Evolutionary conservation across 2,888 invertebrate species (phyloP).

Genomic region (Salticus scenicus): DNA sequence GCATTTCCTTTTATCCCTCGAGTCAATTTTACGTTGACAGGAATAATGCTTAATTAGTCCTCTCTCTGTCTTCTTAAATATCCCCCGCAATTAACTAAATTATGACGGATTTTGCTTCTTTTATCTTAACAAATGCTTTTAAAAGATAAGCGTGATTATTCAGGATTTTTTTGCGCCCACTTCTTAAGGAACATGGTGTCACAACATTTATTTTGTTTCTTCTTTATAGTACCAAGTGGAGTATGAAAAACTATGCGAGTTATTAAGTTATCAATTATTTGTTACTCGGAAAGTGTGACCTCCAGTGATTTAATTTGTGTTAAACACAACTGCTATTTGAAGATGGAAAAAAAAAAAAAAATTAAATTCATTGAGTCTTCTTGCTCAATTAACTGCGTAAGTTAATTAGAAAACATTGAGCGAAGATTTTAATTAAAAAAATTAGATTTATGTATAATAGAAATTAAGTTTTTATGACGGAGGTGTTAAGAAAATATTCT

Average conservation of each 20-base stretch:
- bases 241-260: slow-evolving; percentile 7
- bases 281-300: slow-evolving; percentile 29
- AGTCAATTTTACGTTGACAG: slow-evolving; percentile 56
- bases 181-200: slow-evolving; percentile 14
- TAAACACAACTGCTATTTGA: background rate
- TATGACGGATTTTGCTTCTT: slow-evolving; percentile 42
- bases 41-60: slow-evolving; percentile 56
- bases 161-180: background rate
- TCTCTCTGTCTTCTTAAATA: slow-evolving; percentile 36
- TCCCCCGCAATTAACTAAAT: slow-evolving; percentile 48
- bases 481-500: no score
- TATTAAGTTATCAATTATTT: slow-evolving; percentile 56
- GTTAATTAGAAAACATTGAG: background rate
- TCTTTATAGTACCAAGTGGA: background rate
- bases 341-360: slow-evolving; percentile 1
- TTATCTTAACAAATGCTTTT: slow-evolving; percentile 37
- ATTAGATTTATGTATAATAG: no score
- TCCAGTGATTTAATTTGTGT: slow-evolving; percentile 29
- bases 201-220: slow-evolving; percentile 32
- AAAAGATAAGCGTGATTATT: slow-evolving; percentile 31
- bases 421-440: no score
- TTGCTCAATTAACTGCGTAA: background rate
- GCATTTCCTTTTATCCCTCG: slow-evolving; percentile 28
- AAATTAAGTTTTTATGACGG: no score
- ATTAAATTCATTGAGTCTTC: background rate